Base-by-base conservation (phyloP, 2,797 vertebrate species). In the Protonibea diacanthus region DNA sequence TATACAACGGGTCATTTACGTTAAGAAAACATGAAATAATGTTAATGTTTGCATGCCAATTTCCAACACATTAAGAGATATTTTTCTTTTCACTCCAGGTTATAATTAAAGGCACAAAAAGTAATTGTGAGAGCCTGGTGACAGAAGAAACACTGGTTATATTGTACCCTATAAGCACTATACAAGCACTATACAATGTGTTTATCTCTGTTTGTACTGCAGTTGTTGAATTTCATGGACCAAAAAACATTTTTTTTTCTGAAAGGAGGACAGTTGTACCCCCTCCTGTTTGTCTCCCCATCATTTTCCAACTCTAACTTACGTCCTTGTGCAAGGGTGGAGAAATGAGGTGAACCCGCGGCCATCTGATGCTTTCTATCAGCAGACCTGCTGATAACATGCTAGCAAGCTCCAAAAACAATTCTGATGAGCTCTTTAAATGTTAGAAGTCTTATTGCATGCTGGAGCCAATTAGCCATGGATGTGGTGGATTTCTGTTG, bases 401-500 rank as follows among this genome's bases (percentile, higher is more conserved):
- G 64, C 65, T 63, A 71, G 71, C 55, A 14, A 72, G 52, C 33
- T 72, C 71, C 38, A 76, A 79, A 87, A 82, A 80, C 78, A 84
- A 89, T 78, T 81, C 78, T 85, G 89, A 87, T 89, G 82, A 86
- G 86, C 71, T 74, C 80, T 87, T 13, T 21, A 60, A 87, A 78
- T 72, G 78, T 86, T 86, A 56, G 74, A 88, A 82, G 82, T 86
- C 79, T 71, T 80, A 83, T 76, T 85, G 76, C 78, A 63, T 45
- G 59, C 75, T 74, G 74, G 85, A 85, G 74, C 83, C 89, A 92
- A 90, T 90, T 89, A 90, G 82, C 77, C 55, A 52, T 76, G 70
- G 61, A 75, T 78, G 79, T 40, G 69, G 80, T 74, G 76, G 87
- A 84, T 83, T 69, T 56, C 76, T 77, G 69, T 81, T 80, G 84